Evolutionary conservation across 2,797 vertebrate genomes (phyloP), one percentile per base, ranked within the genome.

Genomic region (Eidolon dupreanum): DNA sequence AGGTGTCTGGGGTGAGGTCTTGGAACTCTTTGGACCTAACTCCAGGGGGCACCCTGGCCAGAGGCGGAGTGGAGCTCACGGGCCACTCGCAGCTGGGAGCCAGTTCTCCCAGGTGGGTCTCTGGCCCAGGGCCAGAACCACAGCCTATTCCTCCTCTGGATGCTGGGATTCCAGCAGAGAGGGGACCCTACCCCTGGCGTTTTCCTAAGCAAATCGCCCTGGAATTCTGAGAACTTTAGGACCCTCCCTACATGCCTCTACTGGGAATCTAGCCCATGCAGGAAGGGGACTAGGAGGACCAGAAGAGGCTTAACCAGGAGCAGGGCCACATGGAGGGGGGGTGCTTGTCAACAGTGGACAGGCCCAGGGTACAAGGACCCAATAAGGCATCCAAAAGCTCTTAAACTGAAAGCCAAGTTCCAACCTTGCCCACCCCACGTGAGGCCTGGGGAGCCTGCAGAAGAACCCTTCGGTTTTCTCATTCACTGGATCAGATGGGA

Each of bases 91-190:
- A 19, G 65, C 59, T 41, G 77, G 68, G 77, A 66, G 24, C 26
- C 2, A 0, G 28, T 31, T 31, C 41, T 38, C 11, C 6, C 7
- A 10, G 46, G 15, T 12, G 55, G 57, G 36, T 20, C 88, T 97
- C 90, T 74, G 89, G 95, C 83, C 90, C 2, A 5, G 84, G 91
- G 96, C 93, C 94, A 92, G 55, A 61, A 74, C 28, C 36, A 36
- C 13, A 63, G 59, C 51, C 20, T 8, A 6, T 70, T 49, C 22
- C 57, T 83, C 57, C 49, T 63, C 74, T 57, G 83, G 31, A 55
- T 6, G 6, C 41, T 38, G 59, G 19, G 66, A 43, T 22, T 22
- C 33, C 2, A 36, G 66, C 73, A 81, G 17, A 84, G 65, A 73
- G n/a, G 41, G 61, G 15, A 33, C n/a, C 63, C 16, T 4, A 2